phyloP scores from a whole-genome alignment of 2,888 invertebrate species.

The Diogma glabrata region DNA sequence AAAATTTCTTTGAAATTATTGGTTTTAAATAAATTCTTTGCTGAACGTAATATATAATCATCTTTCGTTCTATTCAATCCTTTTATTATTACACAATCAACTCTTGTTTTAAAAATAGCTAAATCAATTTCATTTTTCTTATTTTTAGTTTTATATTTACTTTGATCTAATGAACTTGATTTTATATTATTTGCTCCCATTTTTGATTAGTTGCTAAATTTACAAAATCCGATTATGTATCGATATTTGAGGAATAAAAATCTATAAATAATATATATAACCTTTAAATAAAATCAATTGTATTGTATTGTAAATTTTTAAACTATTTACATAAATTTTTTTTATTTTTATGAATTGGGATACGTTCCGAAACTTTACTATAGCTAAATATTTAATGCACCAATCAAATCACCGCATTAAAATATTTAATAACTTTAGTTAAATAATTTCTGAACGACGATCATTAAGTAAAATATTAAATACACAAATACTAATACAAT shows the following conservation, averaged over 20 bases:
- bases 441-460: no score
- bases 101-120: slow-evolving; percentile 46
- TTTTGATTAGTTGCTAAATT: not conserved
- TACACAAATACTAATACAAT: no score
- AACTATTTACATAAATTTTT: no score
- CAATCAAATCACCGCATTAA: no score
- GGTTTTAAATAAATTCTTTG: slow-evolving; percentile 72
- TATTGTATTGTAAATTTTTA: not conserved
- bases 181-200: slow-evolving; percentile 4
- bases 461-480: no score
- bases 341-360: no score
- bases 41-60: slow-evolving; percentile 69
- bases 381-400: no score
- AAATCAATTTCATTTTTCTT: slow-evolving; percentile 7
- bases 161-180: no score
- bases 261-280: not conserved
- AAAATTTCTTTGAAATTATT: slow-evolving; percentile 78
- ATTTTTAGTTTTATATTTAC: not conserved
- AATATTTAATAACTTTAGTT: no score
- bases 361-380: no score
- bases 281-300: not conserved
- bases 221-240: no score
- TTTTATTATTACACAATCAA: slow-evolving; percentile 75
- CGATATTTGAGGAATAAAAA: no score
- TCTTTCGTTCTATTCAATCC: slow-evolving; percentile 80